Base-by-base conservation (phyloP, 92 coral and sea anemone species). In the Bergia puertoricense region DNA sequence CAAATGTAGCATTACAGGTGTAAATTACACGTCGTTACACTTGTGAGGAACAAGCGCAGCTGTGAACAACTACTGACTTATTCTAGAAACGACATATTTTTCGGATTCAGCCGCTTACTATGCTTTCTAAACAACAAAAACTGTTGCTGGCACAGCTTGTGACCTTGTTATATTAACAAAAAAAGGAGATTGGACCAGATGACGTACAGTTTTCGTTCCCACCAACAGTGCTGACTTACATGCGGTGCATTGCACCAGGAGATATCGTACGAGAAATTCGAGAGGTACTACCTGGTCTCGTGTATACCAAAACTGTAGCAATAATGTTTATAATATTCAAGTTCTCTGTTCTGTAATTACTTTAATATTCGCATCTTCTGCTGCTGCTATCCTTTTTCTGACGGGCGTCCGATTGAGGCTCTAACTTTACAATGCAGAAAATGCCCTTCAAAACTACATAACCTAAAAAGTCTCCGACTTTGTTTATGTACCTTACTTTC, bases 131-230 rank as follows among this genome's bases (percentile, higher is more conserved):
- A 30, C 30, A 30, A 30, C 30, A 30, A 30, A 30, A 30, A 30
- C 30, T 0, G 30, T 30, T 30, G 30, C 30, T 30, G 0, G 30
- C 30, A 30, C 30, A 30, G 30, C 30, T 30, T 30, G 30, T 30
- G 30, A 30, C 30, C 30, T 30, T 30, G 30, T 30, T 30, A 30
- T 30, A 30, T 43, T 22, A 57, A 8, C 50, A 91, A 91, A 85
- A 51, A 23, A 88, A 87, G 78, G 89, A 77, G 76, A 91, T 91
- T 78, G 93, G 86, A 8, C 89, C 93, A 83, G 59, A 89, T 15
- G 54, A 66, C 30, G 85, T 79, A 62, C 88, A 89, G 68, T 89
- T 46, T 82, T 48, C 59, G 38, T 88, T 91, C 77, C 83, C 93
- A 39, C 41, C 86, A 7, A 0, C 93, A 20, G 89, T 91, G 39